These are phyloP conservation scores for Brachionus angularis DNA, from an alignment of 1,140 invertebrate genomes.

Conservation along the genomic window DNA sequence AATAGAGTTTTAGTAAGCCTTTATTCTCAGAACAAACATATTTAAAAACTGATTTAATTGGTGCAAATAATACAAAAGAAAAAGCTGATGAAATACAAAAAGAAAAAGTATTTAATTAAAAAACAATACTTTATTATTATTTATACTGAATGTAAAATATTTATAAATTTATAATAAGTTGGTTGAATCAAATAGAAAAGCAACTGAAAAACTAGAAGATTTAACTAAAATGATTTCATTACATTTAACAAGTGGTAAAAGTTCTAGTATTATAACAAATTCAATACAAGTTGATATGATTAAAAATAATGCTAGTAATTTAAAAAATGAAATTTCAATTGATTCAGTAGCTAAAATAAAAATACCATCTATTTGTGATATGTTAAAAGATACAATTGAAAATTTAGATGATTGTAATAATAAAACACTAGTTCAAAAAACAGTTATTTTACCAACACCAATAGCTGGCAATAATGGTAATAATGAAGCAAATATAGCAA, in stretches of 20 bases:
- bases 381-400: not conserved
- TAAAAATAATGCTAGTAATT: not conserved
- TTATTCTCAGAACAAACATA: not conserved
- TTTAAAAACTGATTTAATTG: no score
- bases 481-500: not conserved
- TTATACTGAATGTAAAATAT: not conserved
- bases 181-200: not conserved
- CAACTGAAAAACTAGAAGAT: not conserved
- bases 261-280: not conserved
- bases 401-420: not conserved
- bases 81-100: not conserved
- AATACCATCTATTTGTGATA: not conserved
- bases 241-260: not conserved
- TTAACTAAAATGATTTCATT: not conserved
- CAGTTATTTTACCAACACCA: not conserved
- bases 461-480: not conserved
- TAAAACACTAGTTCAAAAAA: not conserved
- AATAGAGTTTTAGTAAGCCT: not conserved
- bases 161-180: not conserved
- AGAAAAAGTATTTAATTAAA: not conserved
- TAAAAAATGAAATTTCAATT: not conserved
- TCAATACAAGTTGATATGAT: not conserved
- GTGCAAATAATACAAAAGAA: no score
- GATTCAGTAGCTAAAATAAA: not conserved
- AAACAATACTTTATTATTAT: no score